Percentiles rank a stretch among this genome's conserved stretches.
phyloP scores from a whole-genome alignment of 37 sponge, comb jelly and placozoan genomes.

The Diacarnus erythraeanus region DNA sequence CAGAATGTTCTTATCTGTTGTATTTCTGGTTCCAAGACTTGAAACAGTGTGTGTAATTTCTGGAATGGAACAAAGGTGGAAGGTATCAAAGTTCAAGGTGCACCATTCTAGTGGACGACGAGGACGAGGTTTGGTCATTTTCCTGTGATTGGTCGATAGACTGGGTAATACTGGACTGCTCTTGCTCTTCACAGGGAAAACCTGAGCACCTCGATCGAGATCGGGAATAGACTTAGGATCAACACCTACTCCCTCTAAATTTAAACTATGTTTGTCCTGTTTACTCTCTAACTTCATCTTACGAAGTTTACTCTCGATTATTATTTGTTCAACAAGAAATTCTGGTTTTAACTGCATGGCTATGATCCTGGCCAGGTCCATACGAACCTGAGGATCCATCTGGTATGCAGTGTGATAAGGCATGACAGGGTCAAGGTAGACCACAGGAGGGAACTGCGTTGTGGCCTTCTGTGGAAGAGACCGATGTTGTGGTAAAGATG shows the following conservation, averaged over 20 bases:
- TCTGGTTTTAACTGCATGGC: constrained; percentile 40
- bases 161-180: not conserved
- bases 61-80: not conserved
- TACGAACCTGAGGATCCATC: not conserved
- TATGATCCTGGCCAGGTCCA: constrained; percentile 15
- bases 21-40: not conserved
- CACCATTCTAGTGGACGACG: constrained; percentile 12
- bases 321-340: constrained; percentile 25
- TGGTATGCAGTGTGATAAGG: not conserved
- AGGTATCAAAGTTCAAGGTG: not conserved
- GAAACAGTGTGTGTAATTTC: not conserved
- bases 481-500: not conserved
- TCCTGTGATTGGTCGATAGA: not conserved
- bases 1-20: not conserved
- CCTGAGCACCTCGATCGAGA: not conserved
- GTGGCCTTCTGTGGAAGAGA: not conserved
- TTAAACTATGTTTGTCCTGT: not conserved
- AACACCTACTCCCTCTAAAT: constrained; percentile 14
- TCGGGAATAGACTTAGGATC: not conserved
- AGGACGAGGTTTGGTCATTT: not conserved
- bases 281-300: constrained; percentile 28
- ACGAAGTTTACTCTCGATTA: constrained; percentile 31
- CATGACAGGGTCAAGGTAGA: not conserved
- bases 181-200: not conserved
- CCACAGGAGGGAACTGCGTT: not conserved